Base-by-base conservation (phyloP, 2,113 vertebrate genomes). In the Colaptes auratus region DNA sequence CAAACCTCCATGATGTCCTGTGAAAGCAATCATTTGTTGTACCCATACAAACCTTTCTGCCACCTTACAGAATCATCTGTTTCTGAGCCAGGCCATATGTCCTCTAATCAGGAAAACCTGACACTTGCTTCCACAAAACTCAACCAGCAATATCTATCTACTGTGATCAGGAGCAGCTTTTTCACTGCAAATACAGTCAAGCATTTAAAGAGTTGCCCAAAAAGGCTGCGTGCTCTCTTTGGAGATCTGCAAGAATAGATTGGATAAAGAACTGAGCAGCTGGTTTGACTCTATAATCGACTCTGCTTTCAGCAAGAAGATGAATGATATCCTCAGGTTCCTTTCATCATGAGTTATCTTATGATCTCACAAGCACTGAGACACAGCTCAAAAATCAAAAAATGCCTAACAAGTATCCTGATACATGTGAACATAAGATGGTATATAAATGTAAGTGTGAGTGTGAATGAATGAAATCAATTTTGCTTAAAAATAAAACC, bases 1-100 rank as follows among this genome's bases (percentile, higher is more conserved):
- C 30, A 74, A 17, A 74, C 3, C 14, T 2, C 23, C 0, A 0
- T 27, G 30, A 58, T 24, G 24, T 4, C 24, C 42, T 56, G 30
- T 64, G 70, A 82, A 84, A 85, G 15, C 28, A 80, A 27, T 46
- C 17, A 39, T 71, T 72, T 75, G 12, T 9, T 35, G 66, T 72
- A 33, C 17, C 67, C 7, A 30, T n/a, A 73, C 10, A 87, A 66
- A 74, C 33, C 17, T 71, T 19, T 88, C 59, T 84, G 19, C 16
- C 39, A 17, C 21, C 28, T 77, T 59, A 44, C 27, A 30, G 1
- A 0, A 27, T 44, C 65, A 86, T 28, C 27, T 66, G 4, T n/a
- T 83, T 89, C 46, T 84, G 20, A 71, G 83, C 59, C 15, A 75
- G 60, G 9, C 10, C 9, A 9, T 35, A 35, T 19, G 4, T 59